A percentile compares a stretch with the other conserved stretches of the same genome.
phyloP scores from a whole-genome alignment of 2,113 vertebrate genomes.

The Tychaedon coryphoeus region DNA sequence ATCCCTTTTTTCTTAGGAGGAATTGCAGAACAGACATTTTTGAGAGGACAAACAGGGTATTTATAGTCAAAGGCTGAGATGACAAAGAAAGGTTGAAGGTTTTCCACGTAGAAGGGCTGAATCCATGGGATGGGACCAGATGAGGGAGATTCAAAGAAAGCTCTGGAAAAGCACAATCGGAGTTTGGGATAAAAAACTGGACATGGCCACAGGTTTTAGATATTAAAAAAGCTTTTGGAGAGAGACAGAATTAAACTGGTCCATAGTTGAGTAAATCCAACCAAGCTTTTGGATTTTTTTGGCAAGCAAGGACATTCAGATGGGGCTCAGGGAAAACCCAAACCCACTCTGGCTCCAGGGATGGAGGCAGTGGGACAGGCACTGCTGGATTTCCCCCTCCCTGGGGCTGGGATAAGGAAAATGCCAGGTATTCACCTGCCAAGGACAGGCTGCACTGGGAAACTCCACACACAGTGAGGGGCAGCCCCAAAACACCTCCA shows the following conservation, averaged over 20 bases:
- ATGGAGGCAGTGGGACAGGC: neutral
- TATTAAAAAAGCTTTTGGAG: neutral
- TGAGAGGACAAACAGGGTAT: neutral
- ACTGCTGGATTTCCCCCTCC: neutral
- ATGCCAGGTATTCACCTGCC: neutral
- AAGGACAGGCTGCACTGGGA: neutral
- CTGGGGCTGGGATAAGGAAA: neutral
- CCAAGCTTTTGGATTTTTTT: neutral
- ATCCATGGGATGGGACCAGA: neutral
- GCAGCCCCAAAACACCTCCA: neutral
- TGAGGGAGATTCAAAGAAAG: neutral
- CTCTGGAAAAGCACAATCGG: fast-evolving
- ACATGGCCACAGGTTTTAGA: fast-evolving
- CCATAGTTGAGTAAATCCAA: neutral
- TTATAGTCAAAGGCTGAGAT: neutral
- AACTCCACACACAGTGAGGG: fast-evolving
- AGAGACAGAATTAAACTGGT: neutral
- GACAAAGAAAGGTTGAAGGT: neutral
- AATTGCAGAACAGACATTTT: neutral
- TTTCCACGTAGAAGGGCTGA: neutral
- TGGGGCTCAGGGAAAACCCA: neutral
- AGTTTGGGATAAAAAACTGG: neutral
- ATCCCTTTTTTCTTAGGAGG: neutral
- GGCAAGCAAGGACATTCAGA: neutral
- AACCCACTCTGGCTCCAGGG: fast-evolving